Evolutionary conservation across 2,888 invertebrate genomes (phyloP).

Genomic region (Hybos culiciformis): DNA sequence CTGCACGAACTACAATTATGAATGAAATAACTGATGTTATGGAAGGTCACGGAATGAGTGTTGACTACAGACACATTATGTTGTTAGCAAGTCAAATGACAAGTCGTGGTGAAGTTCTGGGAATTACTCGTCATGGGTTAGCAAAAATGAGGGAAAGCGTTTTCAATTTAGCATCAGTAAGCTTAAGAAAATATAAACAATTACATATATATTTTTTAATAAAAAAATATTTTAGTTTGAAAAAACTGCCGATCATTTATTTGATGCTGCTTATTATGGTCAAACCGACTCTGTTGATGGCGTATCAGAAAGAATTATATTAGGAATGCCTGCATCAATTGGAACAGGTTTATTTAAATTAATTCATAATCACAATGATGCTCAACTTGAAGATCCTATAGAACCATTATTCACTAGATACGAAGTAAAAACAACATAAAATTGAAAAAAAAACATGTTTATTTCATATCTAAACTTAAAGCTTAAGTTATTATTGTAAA

Average conservation of each 20-base stretch:
- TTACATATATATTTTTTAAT: not conserved
- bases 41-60: conserved; percentile 96
- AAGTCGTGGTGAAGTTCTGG: conserved; percentile 90
- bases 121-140: conserved; percentile 92
- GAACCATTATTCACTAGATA: conserved; percentile 2
- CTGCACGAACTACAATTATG: conserved; percentile 91
- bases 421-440: not conserved
- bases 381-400: conserved; percentile 17
- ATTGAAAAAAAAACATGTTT: not conserved
- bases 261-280: conserved; percentile 97
- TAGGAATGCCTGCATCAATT: conserved; percentile 88
- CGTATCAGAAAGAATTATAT: conserved; percentile 96
- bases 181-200: conserved; percentile 19
- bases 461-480: too few species aligned
- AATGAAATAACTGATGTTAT: conserved; percentile 92
- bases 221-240: conserved; percentile 62
- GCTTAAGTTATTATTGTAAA: too few species aligned
- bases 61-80: conserved; percentile 95
- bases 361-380: conserved; percentile 49
- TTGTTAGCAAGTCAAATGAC: conserved; percentile 97
- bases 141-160: conserved; percentile 99
- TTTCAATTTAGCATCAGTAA: conserved; percentile 89
- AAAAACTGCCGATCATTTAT: conserved; percentile 96
- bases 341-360: conserved; percentile 93
- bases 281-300: conserved; percentile 92